Percentiles rank a stretch among this genome's conserved stretches.
phyloP scores from a whole-genome alignment of 2,113 vertebrate species.

The Centropus bengalensis region DNA sequence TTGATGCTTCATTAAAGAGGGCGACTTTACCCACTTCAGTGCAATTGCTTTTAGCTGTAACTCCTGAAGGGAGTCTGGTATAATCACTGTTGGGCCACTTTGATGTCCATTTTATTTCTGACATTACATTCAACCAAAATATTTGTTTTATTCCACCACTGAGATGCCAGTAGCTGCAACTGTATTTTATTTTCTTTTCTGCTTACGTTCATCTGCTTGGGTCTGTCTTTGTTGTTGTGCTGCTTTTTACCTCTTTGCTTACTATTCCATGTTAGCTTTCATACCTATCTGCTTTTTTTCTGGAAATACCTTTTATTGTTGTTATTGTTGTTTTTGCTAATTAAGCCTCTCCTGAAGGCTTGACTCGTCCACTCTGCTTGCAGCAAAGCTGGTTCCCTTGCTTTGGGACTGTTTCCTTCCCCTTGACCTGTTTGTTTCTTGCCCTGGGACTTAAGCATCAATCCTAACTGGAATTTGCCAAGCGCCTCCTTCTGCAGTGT shows the following conservation, averaged over 20 bases:
- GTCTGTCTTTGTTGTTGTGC: not conserved
- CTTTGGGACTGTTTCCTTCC: not conserved
- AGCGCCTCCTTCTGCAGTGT: not conserved
- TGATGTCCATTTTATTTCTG: not conserved
- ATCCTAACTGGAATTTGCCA: not conserved
- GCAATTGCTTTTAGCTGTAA: not conserved
- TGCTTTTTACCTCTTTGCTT: not conserved
- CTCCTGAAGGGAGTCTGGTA: not conserved
- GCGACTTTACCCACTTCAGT: not conserved
- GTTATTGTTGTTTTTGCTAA: not conserved
- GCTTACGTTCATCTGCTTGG: not conserved
- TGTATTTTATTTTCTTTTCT: not conserved
- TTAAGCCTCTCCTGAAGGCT: not conserved
- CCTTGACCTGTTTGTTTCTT: not conserved
- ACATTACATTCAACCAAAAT: not conserved
- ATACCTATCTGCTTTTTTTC: not conserved
- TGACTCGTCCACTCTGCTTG: accelerated
- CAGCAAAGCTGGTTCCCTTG: not conserved
- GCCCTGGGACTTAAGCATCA: not conserved
- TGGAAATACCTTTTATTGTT: not conserved
- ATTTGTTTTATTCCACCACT: not conserved
- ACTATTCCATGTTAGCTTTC: not conserved
- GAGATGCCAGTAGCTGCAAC: not conserved
- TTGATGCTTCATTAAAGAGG: not conserved
- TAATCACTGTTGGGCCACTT: not conserved